These are phyloP conservation scores for Hippocampus mohnikei DNA, from an alignment of 2,113 vertebrate genomes.

Conservation along the genomic window DNA sequence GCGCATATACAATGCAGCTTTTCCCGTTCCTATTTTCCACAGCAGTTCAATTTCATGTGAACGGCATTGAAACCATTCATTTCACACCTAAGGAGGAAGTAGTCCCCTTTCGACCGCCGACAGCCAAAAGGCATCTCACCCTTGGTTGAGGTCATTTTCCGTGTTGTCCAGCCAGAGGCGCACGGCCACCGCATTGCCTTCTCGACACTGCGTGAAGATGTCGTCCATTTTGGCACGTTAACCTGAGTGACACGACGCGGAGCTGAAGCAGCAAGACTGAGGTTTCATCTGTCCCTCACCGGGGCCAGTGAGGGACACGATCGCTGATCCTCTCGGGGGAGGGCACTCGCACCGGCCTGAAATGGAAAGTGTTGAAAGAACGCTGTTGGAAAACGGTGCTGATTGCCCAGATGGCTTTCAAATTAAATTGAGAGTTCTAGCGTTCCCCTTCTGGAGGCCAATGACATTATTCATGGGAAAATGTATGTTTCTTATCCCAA, in stretches of 20 bases:
- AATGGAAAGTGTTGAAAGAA: neutral
- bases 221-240: slow-evolving; percentile 81
- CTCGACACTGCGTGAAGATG: slow-evolving; percentile 95
- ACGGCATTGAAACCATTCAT: neutral
- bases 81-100: neutral
- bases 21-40: too few relatives aligned
- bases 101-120: neutral
- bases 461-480: too few relatives aligned
- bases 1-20: too few relatives aligned
- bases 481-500: too few relatives aligned
- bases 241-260: slow-evolving; percentile 13
- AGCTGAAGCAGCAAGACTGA: slow-evolving; percentile 24
- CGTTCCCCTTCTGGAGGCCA: neutral
- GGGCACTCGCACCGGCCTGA: slow-evolving; percentile 9
- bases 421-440: too few relatives aligned
- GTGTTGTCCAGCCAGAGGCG: slow-evolving; percentile 97
- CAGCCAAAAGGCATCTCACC: slow-evolving; percentile 68
- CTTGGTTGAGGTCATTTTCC: slow-evolving; percentile 96
- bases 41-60: too few relatives aligned
- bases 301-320: slow-evolving; percentile 21
- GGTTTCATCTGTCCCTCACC: slow-evolving; percentile 61
- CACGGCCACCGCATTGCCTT: slow-evolving; percentile 94
- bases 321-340: neutral
- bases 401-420: too few relatives aligned
- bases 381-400: neutral